Conservation (phyloP, 2,888 invertebrate genomes). For the Auanema freiburgensis region DNA sequence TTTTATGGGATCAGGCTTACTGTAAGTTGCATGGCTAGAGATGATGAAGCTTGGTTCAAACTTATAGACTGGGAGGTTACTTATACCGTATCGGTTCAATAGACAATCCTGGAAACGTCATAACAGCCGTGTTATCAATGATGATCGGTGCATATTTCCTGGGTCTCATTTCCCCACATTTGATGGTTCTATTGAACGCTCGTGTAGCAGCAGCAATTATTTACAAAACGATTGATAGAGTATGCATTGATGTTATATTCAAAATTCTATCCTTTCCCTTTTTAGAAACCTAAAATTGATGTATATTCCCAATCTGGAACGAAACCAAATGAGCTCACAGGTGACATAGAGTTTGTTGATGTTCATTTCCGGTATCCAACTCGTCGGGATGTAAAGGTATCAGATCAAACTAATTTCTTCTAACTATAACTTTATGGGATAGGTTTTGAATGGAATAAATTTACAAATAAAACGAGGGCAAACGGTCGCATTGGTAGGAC, state of each 20-base stretch:
- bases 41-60: neutral
- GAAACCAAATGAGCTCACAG: conserved; percentile 33
- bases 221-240: conserved; percentile 53
- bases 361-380: conserved; percentile 55
- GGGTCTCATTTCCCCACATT: conserved; percentile 51
- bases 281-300: conserved; percentile 42
- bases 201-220: conserved; percentile 57
- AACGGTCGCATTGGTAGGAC: conserved; percentile 69
- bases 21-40: conserved; percentile 21
- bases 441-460: conserved; percentile 63
- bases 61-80: conserved; percentile 40
- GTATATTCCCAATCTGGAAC: conserved; percentile 39
- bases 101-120: conserved; percentile 48
- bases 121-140: conserved; percentile 47
- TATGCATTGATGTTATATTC: conserved; percentile 14
- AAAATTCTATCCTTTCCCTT: neutral
- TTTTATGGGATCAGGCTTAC: conserved; percentile 44
- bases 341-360: conserved; percentile 43
- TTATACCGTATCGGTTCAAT: conserved; percentile 43
- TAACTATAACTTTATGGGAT: neutral
- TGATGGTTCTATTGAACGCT: conserved; percentile 56
- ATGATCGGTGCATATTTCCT: conserved; percentile 52
- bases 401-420: too few species aligned
- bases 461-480: conserved; percentile 64
- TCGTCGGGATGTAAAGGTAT: conserved; percentile 25